Conservation (phyloP, 35 echinoderm and acorn worm species). For the Heliocidaris erythrogramma region DNA sequence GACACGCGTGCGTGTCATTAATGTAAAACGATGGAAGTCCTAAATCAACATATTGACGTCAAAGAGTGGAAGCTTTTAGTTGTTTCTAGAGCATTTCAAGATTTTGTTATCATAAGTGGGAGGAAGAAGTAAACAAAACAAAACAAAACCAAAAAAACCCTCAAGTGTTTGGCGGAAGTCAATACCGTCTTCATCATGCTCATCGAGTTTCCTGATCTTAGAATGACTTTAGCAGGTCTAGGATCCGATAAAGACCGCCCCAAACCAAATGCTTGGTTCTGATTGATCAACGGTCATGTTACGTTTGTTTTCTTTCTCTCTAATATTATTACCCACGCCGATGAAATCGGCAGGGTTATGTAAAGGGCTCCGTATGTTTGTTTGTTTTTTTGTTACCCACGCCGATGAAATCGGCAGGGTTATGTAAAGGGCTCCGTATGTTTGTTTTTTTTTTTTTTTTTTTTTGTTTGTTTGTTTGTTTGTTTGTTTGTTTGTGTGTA, state of each 20-base stretch:
- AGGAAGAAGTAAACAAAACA: too few species aligned
- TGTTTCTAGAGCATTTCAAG: background rate
- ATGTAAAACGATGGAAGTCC: background rate
- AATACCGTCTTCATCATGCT: background rate
- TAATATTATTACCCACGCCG: too few species aligned
- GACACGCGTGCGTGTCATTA: background rate
- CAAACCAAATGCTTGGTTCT: background rate
- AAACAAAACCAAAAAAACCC: background rate
- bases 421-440: too few species aligned
- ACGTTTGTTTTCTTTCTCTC: background rate
- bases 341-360: too few species aligned
- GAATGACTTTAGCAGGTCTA: background rate
- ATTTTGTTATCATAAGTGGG: background rate
- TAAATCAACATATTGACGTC: background rate
- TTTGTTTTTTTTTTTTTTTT: too few species aligned
- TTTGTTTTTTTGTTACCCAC: too few species aligned
- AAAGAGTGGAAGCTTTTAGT: background rate
- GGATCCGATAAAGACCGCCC: too few species aligned
- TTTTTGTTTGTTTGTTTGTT: too few species aligned
- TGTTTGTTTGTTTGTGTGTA: too few species aligned
- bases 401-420: too few species aligned
- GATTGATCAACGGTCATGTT: background rate
- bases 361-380: too few species aligned
- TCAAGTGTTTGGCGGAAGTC: background rate
- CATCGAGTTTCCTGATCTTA: background rate